These are phyloP conservation scores for Eptatretus burgeri DNA, from an alignment of 2,113 vertebrate genomes.

Conservation along the genomic window DNA sequence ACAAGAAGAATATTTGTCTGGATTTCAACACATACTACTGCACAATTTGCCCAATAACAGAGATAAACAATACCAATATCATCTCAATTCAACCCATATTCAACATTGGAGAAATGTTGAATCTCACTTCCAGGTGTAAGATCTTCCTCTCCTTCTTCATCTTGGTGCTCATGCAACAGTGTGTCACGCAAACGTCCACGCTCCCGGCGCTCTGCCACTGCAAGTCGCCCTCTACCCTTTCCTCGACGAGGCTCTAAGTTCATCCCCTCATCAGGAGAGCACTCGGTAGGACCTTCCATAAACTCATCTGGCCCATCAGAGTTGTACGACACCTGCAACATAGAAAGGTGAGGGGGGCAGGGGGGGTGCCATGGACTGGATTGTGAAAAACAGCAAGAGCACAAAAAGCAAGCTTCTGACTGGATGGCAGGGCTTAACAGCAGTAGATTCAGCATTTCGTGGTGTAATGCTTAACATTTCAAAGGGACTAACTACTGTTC, in stretches of 20 bases:
- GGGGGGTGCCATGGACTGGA: background rate
- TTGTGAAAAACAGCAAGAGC: too few species aligned
- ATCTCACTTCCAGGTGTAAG: conserved; percentile 6
- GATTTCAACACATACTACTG: too few species aligned
- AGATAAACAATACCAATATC: too few species aligned
- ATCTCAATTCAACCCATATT: background rate
- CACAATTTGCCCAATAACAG: too few species aligned
- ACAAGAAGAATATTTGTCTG: too few species aligned
- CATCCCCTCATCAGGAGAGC: background rate
- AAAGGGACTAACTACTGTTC: too few species aligned
- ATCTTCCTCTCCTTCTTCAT: background rate
- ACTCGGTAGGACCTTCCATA: background rate
- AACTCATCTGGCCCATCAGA: conserved; percentile 3
- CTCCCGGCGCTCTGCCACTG: background rate
- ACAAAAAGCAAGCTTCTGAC: too few species aligned
- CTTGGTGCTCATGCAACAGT: conserved; percentile 1
- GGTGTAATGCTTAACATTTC: too few species aligned
- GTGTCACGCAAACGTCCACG: background rate
- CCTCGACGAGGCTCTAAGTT: background rate
- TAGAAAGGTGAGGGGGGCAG: background rate
- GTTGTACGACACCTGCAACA: background rate
- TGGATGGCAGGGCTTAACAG: too few species aligned
- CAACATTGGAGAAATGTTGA: background rate
- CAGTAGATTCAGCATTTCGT: too few species aligned
- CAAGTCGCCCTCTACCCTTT: too few species aligned